Percentiles rank a stretch among this genome's conserved stretches.
Conservation (phyloP, 2,888 invertebrate genomes). For the Drosophila falleni region DNA sequence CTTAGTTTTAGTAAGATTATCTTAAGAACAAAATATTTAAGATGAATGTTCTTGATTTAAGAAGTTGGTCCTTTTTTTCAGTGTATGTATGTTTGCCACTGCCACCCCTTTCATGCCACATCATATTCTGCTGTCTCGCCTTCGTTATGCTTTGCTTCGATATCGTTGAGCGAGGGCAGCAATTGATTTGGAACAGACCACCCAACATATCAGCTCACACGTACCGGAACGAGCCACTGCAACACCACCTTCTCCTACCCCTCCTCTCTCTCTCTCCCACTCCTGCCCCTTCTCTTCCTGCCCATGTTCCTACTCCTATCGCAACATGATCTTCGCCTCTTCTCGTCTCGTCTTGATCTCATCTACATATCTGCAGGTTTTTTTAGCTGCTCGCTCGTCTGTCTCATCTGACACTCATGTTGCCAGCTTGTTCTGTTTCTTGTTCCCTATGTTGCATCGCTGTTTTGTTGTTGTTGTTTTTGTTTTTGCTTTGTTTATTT, state of each 20-base stretch:
- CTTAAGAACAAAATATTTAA: too few species aligned
- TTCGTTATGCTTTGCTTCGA: slow-evolving; percentile 54
- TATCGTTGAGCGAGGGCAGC: slow-evolving; percentile 54
- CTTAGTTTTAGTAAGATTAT: too few species aligned
- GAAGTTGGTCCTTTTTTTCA: too few species aligned
- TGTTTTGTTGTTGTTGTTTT: slow-evolving; percentile 36
- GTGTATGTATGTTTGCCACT: neutral
- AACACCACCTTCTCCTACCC: neutral
- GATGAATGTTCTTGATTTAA: too few species aligned
- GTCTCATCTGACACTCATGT: slow-evolving; percentile 68
- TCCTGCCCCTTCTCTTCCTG: neutral
- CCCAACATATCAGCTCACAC: slow-evolving; percentile 80
- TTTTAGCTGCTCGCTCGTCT: slow-evolving; percentile 43
- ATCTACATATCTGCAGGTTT: slow-evolving; percentile 55
- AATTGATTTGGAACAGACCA: slow-evolving; percentile 82
- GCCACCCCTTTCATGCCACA: slow-evolving; percentile 2
- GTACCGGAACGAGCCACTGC: slow-evolving; percentile 68
- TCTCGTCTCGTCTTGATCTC: slow-evolving; percentile 34
- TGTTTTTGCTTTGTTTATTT: slow-evolving; percentile 65
- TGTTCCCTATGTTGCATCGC: slow-evolving; percentile 59
- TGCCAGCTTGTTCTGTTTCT: slow-evolving; percentile 75
- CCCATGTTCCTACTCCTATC: slow-evolving; percentile 6
- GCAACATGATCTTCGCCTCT: slow-evolving; percentile 56
- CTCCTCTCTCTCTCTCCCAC: neutral
- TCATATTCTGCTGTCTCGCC: neutral